A percentile compares a stretch with the other conserved stretches of the same genome.
Conservation (phyloP, 2,888 invertebrate species). For the Ichneumoninae sp. region DNA sequence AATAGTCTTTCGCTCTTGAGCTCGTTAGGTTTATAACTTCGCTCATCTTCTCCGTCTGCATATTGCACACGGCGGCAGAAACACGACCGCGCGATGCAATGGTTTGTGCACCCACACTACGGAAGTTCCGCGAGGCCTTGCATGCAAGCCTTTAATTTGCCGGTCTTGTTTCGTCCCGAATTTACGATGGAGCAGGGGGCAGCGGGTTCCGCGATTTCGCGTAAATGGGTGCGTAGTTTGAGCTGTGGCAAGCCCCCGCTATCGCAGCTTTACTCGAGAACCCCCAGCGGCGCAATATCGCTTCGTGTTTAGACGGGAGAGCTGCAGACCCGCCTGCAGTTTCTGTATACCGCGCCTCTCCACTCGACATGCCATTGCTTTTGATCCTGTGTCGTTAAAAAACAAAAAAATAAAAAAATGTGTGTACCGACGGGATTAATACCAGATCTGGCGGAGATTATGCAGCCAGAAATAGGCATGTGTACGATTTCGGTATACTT, state of each 20-base stretch:
- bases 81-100: constrained; percentile 7
- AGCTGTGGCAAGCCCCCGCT: neutral
- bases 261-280: constrained; percentile 3
- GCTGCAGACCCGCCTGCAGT: neutral
- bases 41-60: constrained; percentile 11
- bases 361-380: neutral
- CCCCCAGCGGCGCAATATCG: constrained; percentile 16
- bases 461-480: neutral
- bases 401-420: neutral
- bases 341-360: neutral
- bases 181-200: neutral
- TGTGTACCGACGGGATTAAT: neutral
- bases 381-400: neutral
- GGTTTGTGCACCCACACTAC: neutral
- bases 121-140: neutral
- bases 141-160: constrained; percentile 5
- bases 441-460: neutral
- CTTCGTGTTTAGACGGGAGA: constrained; percentile 11
- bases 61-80: neutral
- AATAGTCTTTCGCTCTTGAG: constrained; percentile 60
- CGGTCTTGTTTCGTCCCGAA: constrained; percentile 5
- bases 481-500: neutral
- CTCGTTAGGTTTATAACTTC: constrained; percentile 59
- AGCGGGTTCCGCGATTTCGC: constrained; percentile 2
- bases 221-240: constrained; percentile 5